Evolutionary conservation across 1,140 invertebrate genomes (phyloP), one percentile per base, ranked within the genome.

Genomic region (Apis cerana): DNA sequence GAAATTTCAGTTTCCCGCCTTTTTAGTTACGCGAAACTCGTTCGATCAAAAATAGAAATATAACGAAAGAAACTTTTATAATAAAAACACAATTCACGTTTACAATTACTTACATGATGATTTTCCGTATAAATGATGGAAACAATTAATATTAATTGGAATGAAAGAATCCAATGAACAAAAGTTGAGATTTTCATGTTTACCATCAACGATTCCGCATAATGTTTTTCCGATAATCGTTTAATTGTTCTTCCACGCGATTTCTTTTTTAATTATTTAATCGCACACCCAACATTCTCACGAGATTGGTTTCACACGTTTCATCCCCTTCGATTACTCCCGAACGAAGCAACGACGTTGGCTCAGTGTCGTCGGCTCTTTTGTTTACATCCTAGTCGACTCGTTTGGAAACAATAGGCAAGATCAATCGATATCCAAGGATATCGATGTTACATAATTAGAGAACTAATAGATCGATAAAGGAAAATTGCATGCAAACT

Each of bases 71-170:
- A 21, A 13, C 2, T n/a, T 68, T 7, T n/a, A 3, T 13, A n/a
- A 48, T 0, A 0, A 13, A 21, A n/a, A 48, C n/a, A 15, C 3
- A 13, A 23, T n/a, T 13, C 12, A 2, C 15, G 5, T 69, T n/a
- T 17, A 7, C n/a, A 17, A 50, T 17, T 83, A 86, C 85, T 86
- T 79, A 87, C 85, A 43, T 72, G 59, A 61, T 3, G 19, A 79
- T 59, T 13, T 1, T 56, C 19, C 10, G 33, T 19, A 15, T 33
- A 2, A 2, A 15, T 21, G 2, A 11, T 15, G 5, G 75, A 21
- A 43, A 21, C 61, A 7, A 21, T 48, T 13, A 71, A 59, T 3
- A 75, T 48, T 33, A 58, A 21, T 71, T 50, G n/a, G n/a, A 75
- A 80, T 62, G 56, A 11, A 19, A 75, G 54, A 11, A 56, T 59